Evolutionary conservation across 2,797 vertebrate genomes (phyloP).

Genomic region (Rhinella marina): DNA sequence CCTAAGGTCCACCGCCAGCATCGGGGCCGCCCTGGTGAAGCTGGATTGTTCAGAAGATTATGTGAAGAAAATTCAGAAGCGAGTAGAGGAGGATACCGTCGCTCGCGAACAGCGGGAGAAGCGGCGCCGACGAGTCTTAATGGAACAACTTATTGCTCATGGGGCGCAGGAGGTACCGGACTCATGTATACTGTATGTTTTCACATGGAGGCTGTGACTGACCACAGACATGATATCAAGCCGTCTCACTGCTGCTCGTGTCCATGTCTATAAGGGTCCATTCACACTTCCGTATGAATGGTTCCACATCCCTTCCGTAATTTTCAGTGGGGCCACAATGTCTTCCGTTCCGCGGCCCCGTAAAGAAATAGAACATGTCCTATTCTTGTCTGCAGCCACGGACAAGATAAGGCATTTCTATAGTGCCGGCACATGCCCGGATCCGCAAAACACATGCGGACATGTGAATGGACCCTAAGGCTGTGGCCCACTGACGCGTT

Average conservation of each 20-base stretch:
- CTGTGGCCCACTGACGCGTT: too few species aligned
- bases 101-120: constrained; percentile 83
- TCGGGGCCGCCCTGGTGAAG: constrained; percentile 69
- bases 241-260: background rate
- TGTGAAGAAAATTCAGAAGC: constrained; percentile 83
- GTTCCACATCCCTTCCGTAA: too few species aligned
- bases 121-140: constrained; percentile 78
- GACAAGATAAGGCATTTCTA: too few species aligned
- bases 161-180: constrained; percentile 83
- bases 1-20: constrained; percentile 29
- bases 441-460: too few species aligned
- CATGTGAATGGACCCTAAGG: too few species aligned
- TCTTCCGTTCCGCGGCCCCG: too few species aligned
- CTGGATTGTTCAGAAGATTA: constrained; percentile 83
- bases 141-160: constrained; percentile 83
- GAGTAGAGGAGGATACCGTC: constrained; percentile 77
- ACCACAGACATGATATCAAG: background rate
- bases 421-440: too few species aligned
- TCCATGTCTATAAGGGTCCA: background rate
- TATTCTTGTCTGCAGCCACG: too few species aligned
- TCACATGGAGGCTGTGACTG: background rate
- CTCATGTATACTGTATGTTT: background rate
- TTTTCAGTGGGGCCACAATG: too few species aligned
- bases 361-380: too few species aligned
- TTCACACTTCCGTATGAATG: too few species aligned